A percentile compares a stretch with the other conserved stretches of the same genome.
These are phyloP conservation scores for Procambarus clarkii DNA, from an alignment of 1,140 invertebrate species.

Conservation along the genomic window DNA sequence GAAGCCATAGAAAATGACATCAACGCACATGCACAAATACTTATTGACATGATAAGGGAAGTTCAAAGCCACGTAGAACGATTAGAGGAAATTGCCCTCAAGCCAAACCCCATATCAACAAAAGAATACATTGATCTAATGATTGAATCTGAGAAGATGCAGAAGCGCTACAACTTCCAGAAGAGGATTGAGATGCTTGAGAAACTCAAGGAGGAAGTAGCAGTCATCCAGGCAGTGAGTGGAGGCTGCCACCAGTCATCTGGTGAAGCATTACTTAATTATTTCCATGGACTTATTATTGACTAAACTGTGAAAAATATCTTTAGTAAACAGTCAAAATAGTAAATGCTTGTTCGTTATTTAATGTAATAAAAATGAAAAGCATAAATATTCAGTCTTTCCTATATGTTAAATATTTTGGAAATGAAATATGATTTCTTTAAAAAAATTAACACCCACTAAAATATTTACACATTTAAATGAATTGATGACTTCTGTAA, in stretches of 20 bases:
- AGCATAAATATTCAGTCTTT: too few relatives aligned
- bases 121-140: too few relatives aligned
- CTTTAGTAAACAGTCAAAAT: too few relatives aligned
- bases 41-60: slow-evolving; percentile 31
- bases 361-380: too few relatives aligned
- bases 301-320: too few relatives aligned
- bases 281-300: neutral
- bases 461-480: too few relatives aligned
- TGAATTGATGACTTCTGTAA: too few relatives aligned
- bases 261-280: slow-evolving; percentile 31
- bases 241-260: neutral
- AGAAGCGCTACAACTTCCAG: slow-evolving; percentile 5
- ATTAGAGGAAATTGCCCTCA: slow-evolving; percentile 8
- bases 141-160: too few relatives aligned
- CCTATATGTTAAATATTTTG: too few relatives aligned
- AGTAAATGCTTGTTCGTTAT: too few relatives aligned
- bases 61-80: neutral
- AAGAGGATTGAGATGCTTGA: slow-evolving; percentile 41
- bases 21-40: slow-evolving; percentile 3
- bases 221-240: slow-evolving; percentile 30
- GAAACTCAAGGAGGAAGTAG: neutral
- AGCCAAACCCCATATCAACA: neutral
- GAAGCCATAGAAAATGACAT: slow-evolving; percentile 38
- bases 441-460: too few relatives aligned
- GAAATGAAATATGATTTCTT: too few relatives aligned